Conservation (phyloP, 2,113 vertebrate genomes). For the Tonatia bakeri region DNA sequence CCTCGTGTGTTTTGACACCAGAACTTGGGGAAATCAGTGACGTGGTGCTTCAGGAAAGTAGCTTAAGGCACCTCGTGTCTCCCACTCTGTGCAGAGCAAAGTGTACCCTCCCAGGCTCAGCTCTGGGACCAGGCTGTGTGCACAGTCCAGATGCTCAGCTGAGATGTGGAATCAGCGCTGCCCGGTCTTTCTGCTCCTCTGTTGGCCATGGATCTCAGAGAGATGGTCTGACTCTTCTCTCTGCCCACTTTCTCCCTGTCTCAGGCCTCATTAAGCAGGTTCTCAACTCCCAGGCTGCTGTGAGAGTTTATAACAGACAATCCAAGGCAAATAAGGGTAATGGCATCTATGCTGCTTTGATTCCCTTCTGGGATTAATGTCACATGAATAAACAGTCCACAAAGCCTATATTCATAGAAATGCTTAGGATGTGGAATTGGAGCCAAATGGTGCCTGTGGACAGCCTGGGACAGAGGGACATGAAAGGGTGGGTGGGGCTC, state of each 20-base stretch:
- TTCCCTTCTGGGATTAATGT: background rate
- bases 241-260: background rate
- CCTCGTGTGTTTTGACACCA: background rate
- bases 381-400: conserved; percentile 33
- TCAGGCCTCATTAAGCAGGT: background rate
- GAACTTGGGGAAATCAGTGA: background rate
- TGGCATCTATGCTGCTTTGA: background rate
- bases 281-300: background rate
- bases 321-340: background rate
- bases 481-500: background rate
- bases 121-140: background rate
- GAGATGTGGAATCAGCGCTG: accelerated
- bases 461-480: background rate
- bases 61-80: background rate
- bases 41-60: background rate
- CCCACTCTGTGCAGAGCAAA: background rate
- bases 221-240: background rate
- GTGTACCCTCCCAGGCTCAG: background rate
- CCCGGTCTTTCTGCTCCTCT: background rate
- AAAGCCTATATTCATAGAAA: conserved; percentile 45
- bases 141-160: accelerated
- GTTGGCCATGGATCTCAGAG: background rate
- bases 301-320: accelerated
- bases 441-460: background rate
- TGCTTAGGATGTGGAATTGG: background rate